A percentile compares a stretch with the other conserved stretches of the same genome.
phyloP scores from a whole-genome alignment of 2,888 invertebrate genomes.

The Lydus trimaculatus region DNA sequence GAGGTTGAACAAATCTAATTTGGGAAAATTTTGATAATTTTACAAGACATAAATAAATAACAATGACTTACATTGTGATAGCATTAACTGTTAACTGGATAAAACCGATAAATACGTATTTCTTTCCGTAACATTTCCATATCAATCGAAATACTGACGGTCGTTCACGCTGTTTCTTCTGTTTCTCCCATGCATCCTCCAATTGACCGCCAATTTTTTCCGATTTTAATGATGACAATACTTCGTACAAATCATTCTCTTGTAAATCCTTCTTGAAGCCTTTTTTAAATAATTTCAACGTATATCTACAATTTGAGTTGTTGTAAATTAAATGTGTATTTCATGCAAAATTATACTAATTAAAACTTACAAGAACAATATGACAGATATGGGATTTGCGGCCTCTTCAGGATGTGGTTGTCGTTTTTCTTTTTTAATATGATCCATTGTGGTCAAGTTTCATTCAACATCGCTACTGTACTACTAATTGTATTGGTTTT shows the following conservation, averaged over 20 bases:
- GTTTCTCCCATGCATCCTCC: conserved; percentile 48
- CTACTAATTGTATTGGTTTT: background rate
- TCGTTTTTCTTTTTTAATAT: conserved; percentile 38
- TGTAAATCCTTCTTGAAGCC: conserved; percentile 70
- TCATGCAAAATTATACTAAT: too few species aligned
- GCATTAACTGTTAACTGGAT: conserved; percentile 49
- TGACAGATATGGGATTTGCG: conserved; percentile 41
- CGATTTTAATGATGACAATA: conserved; percentile 63
- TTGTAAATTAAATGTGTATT: background rate
- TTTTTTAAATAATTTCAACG: conserved; percentile 69
- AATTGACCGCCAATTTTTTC: conserved; percentile 61
- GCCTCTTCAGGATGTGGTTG: conserved; percentile 42
- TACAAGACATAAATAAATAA: background rate
- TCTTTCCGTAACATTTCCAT: conserved; percentile 39
- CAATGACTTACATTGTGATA: conserved; percentile 55
- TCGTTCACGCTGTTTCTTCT: conserved; percentile 24
- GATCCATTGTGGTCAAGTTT: conserved; percentile 36
- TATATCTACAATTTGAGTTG: conserved; percentile 64
- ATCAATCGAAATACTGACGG: conserved; percentile 43
- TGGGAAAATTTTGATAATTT: background rate
- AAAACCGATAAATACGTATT: conserved; percentile 37
- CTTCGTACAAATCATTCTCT: conserved; percentile 66
- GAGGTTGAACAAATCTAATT: conserved; percentile 54
- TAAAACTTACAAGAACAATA: conserved; percentile 44
- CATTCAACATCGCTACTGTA: background rate